These are phyloP conservation scores for Platysteira castanea DNA, from an alignment of 2,113 vertebrate species.

Conservation along the genomic window DNA sequence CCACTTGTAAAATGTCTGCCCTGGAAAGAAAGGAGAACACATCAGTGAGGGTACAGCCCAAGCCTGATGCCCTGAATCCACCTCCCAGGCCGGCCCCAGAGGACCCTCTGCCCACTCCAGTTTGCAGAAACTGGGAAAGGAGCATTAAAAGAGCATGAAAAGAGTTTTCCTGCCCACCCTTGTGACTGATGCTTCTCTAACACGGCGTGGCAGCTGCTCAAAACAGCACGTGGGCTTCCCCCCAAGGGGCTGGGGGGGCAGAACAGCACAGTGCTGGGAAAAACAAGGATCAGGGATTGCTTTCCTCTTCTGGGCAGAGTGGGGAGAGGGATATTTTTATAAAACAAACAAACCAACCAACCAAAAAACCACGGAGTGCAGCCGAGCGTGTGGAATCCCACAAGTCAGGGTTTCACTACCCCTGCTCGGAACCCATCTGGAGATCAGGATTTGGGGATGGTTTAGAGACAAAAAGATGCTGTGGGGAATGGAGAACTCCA, in stretches of 20 bases:
- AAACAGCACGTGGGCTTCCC: background rate
- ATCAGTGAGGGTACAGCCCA: background rate
- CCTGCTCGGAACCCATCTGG: background rate
- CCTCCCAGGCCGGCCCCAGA: background rate
- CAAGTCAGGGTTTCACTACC: background rate
- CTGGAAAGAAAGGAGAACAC: constrained; percentile 68
- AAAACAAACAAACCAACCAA: background rate
- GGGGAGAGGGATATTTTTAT: background rate
- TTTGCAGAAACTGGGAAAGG: background rate
- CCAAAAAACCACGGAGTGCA: background rate
- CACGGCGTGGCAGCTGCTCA: background rate
- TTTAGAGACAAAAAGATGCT: background rate
- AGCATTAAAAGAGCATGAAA: background rate
- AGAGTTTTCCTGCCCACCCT: background rate
- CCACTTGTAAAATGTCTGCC: constrained; percentile 85
- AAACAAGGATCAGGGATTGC: background rate
- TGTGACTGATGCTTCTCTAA: background rate
- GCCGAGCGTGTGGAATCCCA: rapidly evolving
- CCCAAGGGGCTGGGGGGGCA: background rate
- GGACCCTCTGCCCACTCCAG: background rate
- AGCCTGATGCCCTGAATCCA: background rate
- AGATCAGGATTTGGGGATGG: background rate
- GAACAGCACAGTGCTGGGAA: background rate
- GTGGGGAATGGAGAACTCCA: background rate
- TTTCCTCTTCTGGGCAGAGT: background rate